Evolutionary conservation across 1,140 invertebrate genomes (phyloP).

Genomic region (Oreohelix idahoensis): DNA sequence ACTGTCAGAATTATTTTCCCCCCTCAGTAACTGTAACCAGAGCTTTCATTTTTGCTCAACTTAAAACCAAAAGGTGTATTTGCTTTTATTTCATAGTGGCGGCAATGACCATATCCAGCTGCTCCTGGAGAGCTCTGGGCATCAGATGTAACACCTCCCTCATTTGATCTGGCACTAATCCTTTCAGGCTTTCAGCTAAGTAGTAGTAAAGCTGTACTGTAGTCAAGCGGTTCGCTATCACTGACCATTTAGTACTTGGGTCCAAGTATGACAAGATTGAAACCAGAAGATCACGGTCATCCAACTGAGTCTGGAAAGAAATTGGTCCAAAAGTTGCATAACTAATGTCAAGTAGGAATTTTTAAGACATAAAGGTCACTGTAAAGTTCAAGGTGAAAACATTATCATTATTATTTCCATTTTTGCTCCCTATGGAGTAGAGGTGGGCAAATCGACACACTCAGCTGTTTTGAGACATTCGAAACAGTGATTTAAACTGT

Average conservation of each 20-base stretch:
- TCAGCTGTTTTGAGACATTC: too few relatives aligned
- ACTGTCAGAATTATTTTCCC: too few relatives aligned
- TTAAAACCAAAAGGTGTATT: neutral
- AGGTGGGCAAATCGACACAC: too few relatives aligned
- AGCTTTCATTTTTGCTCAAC: too few relatives aligned
- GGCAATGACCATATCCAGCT: conserved; percentile 9
- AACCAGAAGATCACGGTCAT: conserved; percentile 36
- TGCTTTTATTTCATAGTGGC: neutral
- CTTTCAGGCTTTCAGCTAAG: conserved; percentile 17
- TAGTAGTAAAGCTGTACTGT: conserved; percentile 32
- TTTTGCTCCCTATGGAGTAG: too few relatives aligned
- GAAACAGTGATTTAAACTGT: too few relatives aligned
- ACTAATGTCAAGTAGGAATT: too few relatives aligned
- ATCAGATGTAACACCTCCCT: conserved; percentile 20
- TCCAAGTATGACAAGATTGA: conserved; percentile 40
- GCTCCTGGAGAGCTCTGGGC: conserved; percentile 26
- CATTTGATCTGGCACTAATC: conserved; percentile 16
- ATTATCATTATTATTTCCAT: too few relatives aligned
- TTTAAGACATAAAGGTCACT: too few relatives aligned
- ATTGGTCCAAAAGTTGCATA: too few relatives aligned
- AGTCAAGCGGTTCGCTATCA: neutral
- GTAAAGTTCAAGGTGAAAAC: too few relatives aligned
- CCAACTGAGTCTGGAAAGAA: conserved; percentile 27
- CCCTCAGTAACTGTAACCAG: too few relatives aligned
- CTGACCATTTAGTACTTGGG: conserved; percentile 26